Conservation (phyloP, 1,140 invertebrate species). For the Philotrypesis tridentata region DNA sequence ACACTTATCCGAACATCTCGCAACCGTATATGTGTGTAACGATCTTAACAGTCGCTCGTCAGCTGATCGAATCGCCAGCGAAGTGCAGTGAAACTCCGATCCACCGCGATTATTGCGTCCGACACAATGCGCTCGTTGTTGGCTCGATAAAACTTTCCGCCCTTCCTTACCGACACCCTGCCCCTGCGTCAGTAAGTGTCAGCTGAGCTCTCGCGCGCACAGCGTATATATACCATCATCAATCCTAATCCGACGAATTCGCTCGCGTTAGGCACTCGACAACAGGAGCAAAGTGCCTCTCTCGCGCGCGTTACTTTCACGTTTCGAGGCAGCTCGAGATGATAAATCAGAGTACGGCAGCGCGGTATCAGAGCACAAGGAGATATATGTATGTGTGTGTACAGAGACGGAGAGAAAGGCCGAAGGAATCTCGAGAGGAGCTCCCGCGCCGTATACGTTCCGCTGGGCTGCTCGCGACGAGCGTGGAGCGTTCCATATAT, state of each 20-base stretch:
- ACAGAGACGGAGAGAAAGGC: neutral
- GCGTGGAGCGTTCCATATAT: neutral
- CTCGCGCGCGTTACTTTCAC: slow-evolving; percentile 19
- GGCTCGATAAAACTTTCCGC: no score
- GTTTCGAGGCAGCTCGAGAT: neutral
- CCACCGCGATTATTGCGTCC: no score
- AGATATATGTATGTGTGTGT: neutral
- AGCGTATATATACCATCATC: no score
- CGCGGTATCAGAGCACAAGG: neutral
- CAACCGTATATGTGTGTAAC: no score
- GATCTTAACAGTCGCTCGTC: no score
- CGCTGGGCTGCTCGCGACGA: neutral
- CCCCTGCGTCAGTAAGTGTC: no score
- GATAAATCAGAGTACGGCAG: neutral
- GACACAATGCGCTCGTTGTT: no score
- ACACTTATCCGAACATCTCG: no score
- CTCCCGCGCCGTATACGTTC: neutral
- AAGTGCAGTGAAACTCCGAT: no score
- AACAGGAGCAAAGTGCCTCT: neutral
- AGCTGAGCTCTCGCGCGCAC: no score
- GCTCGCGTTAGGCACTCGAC: neutral
- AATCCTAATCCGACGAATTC: neutral
- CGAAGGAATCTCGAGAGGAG: neutral
- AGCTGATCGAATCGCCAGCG: no score
- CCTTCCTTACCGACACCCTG: no score